Evolutionary conservation across 2,888 invertebrate species (phyloP).

Genomic region (Perizoma affinitatum): DNA sequence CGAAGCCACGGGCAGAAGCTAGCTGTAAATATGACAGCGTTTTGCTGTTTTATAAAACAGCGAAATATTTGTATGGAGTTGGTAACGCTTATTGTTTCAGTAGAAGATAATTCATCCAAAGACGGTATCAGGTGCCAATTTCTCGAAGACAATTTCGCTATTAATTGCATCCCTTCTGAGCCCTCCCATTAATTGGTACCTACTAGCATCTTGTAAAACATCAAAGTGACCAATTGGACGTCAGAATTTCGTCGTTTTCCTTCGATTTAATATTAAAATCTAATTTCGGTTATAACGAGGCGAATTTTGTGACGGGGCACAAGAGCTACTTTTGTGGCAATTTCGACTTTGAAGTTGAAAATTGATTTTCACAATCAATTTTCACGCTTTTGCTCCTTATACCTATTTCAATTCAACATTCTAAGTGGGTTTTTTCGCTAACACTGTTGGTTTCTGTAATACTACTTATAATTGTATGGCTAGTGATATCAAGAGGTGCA

Average conservation of each 20-base stretch:
- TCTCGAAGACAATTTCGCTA: constrained; percentile 11
- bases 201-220: constrained; percentile 19
- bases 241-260: no score
- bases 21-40: no score
- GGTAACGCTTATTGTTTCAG: no score
- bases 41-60: no score
- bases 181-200: constrained; percentile 15
- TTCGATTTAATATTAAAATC: constrained; percentile 26
- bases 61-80: no score
- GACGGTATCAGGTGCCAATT: constrained; percentile 6
- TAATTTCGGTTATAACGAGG: constrained; percentile 22
- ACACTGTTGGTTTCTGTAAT: no score
- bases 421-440: no score
- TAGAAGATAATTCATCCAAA: constrained; percentile 12
- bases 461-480: no score
- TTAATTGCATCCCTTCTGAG: constrained; percentile 13
- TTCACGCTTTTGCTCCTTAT: neutral
- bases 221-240: constrained; percentile 30
- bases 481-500: no score
- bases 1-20: no score
- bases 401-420: neutral
- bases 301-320: constrained; percentile 5
- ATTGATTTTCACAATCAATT: constrained; percentile 12
- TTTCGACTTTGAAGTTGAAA: constrained; percentile 7
- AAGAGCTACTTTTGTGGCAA: constrained; percentile 3